Evolutionary conservation across 2,888 invertebrate genomes (phyloP), one percentile per base, ranked within the genome.

Genomic region (Fissipunctia ypsillon): DNA sequence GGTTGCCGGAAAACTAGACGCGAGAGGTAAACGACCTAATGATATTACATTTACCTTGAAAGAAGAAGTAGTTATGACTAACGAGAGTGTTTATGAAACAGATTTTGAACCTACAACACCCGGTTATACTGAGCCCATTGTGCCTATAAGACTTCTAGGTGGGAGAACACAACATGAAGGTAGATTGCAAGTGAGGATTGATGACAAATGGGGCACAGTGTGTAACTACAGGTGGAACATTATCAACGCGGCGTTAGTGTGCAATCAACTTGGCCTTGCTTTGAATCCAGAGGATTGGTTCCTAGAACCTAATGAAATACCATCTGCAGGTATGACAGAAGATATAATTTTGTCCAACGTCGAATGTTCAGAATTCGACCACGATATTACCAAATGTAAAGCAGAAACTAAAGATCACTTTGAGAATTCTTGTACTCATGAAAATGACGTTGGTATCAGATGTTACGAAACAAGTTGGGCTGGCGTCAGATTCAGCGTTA

Each of bases 181-280:
- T 0, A 97, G 99, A 84, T 92, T 99, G 52, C 98, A 99, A 96
- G 97, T 99, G 0, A 97, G 97, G 88, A 96, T 99, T 14, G 97
- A 98, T 76, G 98, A 98, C 0, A 97, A 97, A 91, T 99, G 99
- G 99, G 99, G 99, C 50, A 99, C 99, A 0, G 98, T 99, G 0
- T 99, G 99, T 91, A 98, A 98, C 94, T 99, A 99, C 91, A 98
- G 98, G 61, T 99, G 99, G 99, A 99, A 98, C 60, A 97, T 98
- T 31, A 96, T 97, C 59, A 98, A 99, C 90, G 99, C 99, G 0
- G 98, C 99, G 0, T 94, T 99, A 64, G 99, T 98, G 1, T 99
- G 99, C 90, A 98, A 99, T 93, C 99, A 99, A 93, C 95, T 99
- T 80, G 99, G 99, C 0, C 96, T 99, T 78, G 98, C 98, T 0